Conservation (phyloP, 1,140 invertebrate genomes). For the Neodiprion lecontei region DNA sequence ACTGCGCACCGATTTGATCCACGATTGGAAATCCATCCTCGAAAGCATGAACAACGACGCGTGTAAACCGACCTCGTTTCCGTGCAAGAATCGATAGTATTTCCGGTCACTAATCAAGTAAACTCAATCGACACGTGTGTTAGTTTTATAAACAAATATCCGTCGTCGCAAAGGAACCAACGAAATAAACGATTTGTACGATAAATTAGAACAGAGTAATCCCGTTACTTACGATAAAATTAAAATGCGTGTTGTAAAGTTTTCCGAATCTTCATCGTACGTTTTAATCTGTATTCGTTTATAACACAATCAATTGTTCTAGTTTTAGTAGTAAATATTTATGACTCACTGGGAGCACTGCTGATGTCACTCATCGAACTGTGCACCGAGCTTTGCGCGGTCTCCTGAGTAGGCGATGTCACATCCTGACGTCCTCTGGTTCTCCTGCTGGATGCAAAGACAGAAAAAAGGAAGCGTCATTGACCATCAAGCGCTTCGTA, state of each 20-base stretch:
- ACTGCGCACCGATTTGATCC: too few species aligned
- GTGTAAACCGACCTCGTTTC: too few species aligned
- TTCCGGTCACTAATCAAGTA: not conserved
- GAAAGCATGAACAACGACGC: too few species aligned
- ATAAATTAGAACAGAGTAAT: not conserved
- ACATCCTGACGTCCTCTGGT: conserved; percentile 49
- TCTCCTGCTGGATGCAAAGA: conserved; percentile 37
- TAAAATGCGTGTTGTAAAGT: not conserved
- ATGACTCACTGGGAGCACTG: conserved; percentile 55
- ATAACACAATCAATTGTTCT: not conserved
- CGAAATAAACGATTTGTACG: not conserved
- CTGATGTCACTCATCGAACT: conserved; percentile 61
- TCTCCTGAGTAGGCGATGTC: conserved; percentile 55
- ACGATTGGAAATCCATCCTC: too few species aligned
- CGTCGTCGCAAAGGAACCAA: too few species aligned
- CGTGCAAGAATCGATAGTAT: not conserved
- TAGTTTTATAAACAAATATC: not conserved
- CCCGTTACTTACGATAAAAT: not conserved
- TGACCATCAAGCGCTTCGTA: not conserved
- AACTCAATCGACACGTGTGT: not conserved
- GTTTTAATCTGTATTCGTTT: not conserved
- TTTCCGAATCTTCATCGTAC: not conserved
- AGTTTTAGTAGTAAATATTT: not conserved
- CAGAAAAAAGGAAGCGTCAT: not conserved
- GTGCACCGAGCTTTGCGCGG: conserved; percentile 58